Base-by-base conservation (phyloP, 2,888 invertebrate species). In the Drosophila falleni region DNA sequence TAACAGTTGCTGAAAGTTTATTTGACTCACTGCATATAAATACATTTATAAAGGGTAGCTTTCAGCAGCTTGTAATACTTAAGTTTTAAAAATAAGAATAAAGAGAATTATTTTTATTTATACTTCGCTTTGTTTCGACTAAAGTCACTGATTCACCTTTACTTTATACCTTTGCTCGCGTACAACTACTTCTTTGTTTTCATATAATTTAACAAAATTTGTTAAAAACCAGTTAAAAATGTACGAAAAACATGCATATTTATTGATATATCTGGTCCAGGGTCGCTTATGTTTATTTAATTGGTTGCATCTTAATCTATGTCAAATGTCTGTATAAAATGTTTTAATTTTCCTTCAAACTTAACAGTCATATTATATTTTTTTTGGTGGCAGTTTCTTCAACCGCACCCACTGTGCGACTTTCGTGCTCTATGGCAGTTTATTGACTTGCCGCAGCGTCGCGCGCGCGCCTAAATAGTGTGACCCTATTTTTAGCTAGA, bases 401-500 rank as follows among this genome's bases (percentile, higher is more conserved):
- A n/a, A 44, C 35, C 33, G 4, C 8, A 2, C 6, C 60, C 75
- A 76, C 75, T 79, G 75, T 79, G 54, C 63, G 11, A 8, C 46
- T 39, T 35, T 69, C 80, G 60, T 80, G 80, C 49, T 41, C 53
- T 56, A 44, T 33, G 62, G 72, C 86, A 87, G 84, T 84, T 84
- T 84, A 84, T 84, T 84, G 84, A 84, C 84, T 84, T 84, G 87
- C 54, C 67, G 83, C 82, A 79, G 62, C 60, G 65, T 42, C 50
- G 65, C 70, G 71, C 31, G 55, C 68, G 61, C 37, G 60, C 74
- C 58, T 80, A 82, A 88, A 88, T 83, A 86, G 59, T 87, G 81
- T 71, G 75, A 84, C 81, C 85, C 89, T 85, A 85, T 85, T 85
- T 89, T 85, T 85, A 89, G 84, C 60, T 53, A 62, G 71, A 63